These are phyloP conservation scores for Heloderma charlesbogerti DNA, from an alignment of 2,113 vertebrate species.

Conservation along the genomic window DNA sequence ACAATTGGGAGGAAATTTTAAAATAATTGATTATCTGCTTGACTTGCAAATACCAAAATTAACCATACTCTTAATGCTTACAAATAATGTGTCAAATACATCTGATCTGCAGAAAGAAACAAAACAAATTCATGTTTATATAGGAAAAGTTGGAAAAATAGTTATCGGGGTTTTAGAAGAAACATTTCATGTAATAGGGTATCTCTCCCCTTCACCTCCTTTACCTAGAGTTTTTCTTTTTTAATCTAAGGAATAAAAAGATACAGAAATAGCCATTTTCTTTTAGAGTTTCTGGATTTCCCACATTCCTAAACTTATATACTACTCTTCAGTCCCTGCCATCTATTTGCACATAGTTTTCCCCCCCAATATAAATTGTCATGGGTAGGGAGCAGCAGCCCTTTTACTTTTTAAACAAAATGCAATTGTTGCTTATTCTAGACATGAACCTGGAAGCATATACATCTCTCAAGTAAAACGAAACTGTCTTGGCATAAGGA, in stretches of 20 bases:
- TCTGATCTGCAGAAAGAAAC: background rate
- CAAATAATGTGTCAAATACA: background rate
- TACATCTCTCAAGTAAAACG: background rate
- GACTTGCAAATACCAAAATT: background rate
- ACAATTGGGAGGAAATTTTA: background rate
- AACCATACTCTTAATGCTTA: background rate
- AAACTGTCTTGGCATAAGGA: background rate
- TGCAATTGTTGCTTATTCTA: background rate
- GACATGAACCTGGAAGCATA: background rate
- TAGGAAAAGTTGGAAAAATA: background rate
- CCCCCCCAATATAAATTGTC: background rate
- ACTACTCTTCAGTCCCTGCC: background rate
- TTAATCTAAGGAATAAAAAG: background rate
- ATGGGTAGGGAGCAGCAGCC: background rate
- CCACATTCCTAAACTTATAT: background rate
- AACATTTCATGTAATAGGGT: background rate
- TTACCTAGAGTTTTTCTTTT: background rate
- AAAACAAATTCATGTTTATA: background rate
- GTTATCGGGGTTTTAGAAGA: background rate
- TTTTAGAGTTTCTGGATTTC: background rate
- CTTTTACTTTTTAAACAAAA: background rate
- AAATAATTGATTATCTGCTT: background rate
- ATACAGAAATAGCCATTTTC: background rate
- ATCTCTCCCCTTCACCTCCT: background rate
- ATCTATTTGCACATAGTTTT: background rate